A percentile compares a stretch with the other conserved stretches of the same genome.
Evolutionary conservation across 2,888 invertebrate genomes (phyloP).

Genomic region (Schizotus pectinicornis): DNA sequence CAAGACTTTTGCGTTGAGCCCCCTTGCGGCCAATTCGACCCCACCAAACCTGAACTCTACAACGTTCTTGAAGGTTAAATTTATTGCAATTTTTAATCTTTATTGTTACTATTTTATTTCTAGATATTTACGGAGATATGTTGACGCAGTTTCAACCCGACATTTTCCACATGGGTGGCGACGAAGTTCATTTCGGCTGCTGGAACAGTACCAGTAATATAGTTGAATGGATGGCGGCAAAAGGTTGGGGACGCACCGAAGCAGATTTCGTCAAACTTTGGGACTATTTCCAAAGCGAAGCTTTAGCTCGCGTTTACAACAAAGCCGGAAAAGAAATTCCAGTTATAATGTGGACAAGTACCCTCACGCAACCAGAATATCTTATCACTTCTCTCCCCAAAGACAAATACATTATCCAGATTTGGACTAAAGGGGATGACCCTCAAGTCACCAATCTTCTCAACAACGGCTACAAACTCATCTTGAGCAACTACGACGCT

Average conservation of each 20-base stretch:
- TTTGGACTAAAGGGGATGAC: constrained; percentile 78
- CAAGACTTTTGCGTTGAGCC: constrained; percentile 76
- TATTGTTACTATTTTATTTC: constrained; percentile 14
- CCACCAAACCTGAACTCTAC: constrained; percentile 72
- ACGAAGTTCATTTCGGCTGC: constrained; percentile 74
- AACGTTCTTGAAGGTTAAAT: constrained; percentile 63
- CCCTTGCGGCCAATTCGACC: constrained; percentile 85
- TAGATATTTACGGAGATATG: constrained; percentile 79
- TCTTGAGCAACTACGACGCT: constrained; percentile 87
- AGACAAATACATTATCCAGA: constrained; percentile 80
- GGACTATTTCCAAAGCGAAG: constrained; percentile 77
- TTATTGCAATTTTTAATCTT: neutral
- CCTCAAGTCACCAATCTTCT: constrained; percentile 70
- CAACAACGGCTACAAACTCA: constrained; percentile 74
- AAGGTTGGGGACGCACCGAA: constrained; percentile 64
- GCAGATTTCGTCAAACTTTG: constrained; percentile 71
- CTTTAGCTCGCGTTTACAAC: constrained; percentile 65
- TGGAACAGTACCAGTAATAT: constrained; percentile 78
- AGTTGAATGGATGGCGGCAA: constrained; percentile 69
- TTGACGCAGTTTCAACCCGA: constrained; percentile 73
- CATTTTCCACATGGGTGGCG: constrained; percentile 89
- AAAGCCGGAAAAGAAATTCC: constrained; percentile 63
- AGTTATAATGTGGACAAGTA: constrained; percentile 82
- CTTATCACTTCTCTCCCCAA: constrained; percentile 72
- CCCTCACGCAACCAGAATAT: constrained; percentile 71